phyloP scores from a whole-genome alignment of 2,797 vertebrate genomes.

The Spondyliosoma cantharus region DNA sequence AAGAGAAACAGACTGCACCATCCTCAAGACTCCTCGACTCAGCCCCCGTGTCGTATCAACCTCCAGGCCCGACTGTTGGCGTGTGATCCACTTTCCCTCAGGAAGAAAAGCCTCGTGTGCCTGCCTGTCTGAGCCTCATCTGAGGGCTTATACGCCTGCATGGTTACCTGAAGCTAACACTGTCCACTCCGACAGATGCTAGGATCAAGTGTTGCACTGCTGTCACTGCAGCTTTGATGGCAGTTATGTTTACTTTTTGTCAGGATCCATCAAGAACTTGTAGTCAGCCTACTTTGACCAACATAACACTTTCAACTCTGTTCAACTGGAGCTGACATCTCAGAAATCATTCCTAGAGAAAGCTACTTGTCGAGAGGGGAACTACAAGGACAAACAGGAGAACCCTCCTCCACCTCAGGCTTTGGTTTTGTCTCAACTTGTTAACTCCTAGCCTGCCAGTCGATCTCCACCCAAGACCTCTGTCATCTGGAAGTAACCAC shows the following conservation, averaged over 20 bases:
- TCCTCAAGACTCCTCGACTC: not conserved
- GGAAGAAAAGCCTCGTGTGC: constrained; percentile 69
- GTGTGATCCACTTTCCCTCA: constrained; percentile 68
- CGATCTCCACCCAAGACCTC: constrained; percentile 61
- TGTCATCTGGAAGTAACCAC: constrained; percentile 24
- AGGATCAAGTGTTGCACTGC: not conserved
- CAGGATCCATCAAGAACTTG: constrained; percentile 52
- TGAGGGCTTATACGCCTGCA: constrained; percentile 5
- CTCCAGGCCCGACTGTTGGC: constrained; percentile 58
- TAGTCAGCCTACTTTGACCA: constrained; percentile 11
- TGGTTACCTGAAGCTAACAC: not conserved
- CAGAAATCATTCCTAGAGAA: constrained; percentile 69
- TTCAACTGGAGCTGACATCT: constrained; percentile 70
- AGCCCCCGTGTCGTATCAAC: not conserved
- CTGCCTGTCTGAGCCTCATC: constrained; percentile 71
- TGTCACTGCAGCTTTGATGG: constrained; percentile 34
- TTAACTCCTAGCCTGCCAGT: constrained; percentile 32
- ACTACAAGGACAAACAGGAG: constrained; percentile 61
- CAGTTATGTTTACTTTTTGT: constrained; percentile 60
- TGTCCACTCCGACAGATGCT: constrained; percentile 16
- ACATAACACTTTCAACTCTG: constrained; percentile 8
- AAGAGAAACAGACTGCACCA: constrained; percentile 12
- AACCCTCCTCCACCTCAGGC: constrained; percentile 56
- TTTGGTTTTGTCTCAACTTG: not conserved
- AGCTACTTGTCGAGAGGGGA: constrained; percentile 47